Evolutionary conservation across 2,113 vertebrate species (phyloP).

Genomic region (Rhinoptilus africanus): DNA sequence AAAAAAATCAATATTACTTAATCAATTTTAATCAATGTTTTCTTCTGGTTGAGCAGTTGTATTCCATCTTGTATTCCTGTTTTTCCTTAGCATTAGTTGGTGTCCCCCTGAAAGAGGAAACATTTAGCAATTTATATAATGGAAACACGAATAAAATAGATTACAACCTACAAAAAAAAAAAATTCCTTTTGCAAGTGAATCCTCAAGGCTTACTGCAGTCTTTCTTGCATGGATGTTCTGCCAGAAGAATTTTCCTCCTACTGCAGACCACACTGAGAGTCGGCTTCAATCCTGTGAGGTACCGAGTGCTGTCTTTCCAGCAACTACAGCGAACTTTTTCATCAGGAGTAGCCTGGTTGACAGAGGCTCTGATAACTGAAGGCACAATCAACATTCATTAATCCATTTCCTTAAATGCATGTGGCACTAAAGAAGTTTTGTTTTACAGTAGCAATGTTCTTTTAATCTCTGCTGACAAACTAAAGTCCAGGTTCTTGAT

Average conservation of each 20-base stretch:
- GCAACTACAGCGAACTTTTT: neutral
- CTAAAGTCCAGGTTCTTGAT: neutral
- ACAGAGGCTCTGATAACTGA: neutral
- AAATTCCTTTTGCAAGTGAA: neutral
- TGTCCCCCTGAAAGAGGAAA: neutral
- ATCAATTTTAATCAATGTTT: neutral
- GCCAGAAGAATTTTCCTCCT: neutral
- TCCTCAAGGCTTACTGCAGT: neutral
- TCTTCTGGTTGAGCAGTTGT: neutral
- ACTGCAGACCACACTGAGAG: neutral
- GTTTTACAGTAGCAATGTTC: neutral
- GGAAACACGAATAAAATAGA: neutral
- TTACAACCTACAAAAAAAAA: neutral
- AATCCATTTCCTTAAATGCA: neutral
- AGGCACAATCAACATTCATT: neutral
- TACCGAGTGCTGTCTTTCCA: neutral
- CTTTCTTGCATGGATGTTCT: neutral
- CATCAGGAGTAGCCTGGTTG: neutral
- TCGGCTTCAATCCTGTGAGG: neutral
- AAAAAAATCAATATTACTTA: conserved; percentile 16
- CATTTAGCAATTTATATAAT: neutral
- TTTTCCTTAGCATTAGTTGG: neutral
- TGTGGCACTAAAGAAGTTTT: neutral
- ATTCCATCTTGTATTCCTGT: neutral
- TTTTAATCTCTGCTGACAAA: neutral